Percentiles rank a stretch among this genome's conserved stretches.
Evolutionary conservation across 2,113 vertebrate genomes (phyloP).

Genomic region (Coracopsis vasa): DNA sequence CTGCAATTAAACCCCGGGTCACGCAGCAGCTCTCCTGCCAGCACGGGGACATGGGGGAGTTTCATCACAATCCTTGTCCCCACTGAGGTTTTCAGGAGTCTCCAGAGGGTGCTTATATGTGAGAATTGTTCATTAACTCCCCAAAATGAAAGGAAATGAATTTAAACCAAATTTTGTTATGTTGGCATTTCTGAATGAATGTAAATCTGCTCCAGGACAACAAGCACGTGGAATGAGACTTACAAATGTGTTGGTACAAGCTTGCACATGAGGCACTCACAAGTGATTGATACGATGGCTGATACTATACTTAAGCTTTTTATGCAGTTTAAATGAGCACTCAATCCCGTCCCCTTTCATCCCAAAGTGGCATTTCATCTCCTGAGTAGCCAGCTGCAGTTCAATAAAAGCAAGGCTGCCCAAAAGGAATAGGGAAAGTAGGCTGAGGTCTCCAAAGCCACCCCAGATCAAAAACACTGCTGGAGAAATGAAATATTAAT

Average conservation of each 20-base stretch:
- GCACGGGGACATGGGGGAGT: neutral
- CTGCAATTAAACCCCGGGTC: neutral
- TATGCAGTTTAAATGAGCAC: conserved; percentile 25
- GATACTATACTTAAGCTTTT: conserved; percentile 24
- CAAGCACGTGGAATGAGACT: neutral
- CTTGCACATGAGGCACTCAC: neutral
- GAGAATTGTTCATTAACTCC: neutral
- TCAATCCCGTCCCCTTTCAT: conserved; percentile 33
- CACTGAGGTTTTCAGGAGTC: neutral
- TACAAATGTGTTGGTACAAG: neutral
- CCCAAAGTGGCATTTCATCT: conserved; percentile 40
- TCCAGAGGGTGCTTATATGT: neutral
- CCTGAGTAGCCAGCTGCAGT: neutral
- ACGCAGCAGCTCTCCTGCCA: neutral
- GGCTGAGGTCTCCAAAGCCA: conserved; percentile 30
- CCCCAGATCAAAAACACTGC: conserved; percentile 29
- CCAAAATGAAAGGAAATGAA: neutral
- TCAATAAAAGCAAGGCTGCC: conserved; percentile 21
- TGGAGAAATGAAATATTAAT: conserved; percentile 62
- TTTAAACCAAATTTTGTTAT: neutral
- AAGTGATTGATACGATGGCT: conserved; percentile 31
- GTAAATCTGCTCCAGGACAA: neutral
- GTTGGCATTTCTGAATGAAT: neutral
- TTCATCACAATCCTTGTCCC: neutral
- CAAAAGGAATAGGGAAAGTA: conserved; percentile 20